A percentile compares a stretch with the other conserved stretches of the same genome.
Evolutionary conservation across 2,888 invertebrate species (phyloP).

Genomic region (Plebejus argus): DNA sequence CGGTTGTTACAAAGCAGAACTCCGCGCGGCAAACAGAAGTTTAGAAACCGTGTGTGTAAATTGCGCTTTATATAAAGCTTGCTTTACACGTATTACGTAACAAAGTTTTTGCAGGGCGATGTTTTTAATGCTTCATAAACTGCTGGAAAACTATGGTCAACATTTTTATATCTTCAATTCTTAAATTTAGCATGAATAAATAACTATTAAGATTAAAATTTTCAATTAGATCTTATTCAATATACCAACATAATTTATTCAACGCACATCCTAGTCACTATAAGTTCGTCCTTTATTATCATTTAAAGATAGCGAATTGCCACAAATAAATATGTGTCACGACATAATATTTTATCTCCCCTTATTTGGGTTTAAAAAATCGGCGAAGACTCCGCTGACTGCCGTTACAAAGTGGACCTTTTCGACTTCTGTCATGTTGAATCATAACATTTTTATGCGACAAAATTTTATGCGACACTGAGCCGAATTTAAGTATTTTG

Average conservation of each 20-base stretch:
- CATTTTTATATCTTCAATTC: neutral
- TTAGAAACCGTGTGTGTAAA: constrained; percentile 9
- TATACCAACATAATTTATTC: neutral
- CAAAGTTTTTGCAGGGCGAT: neutral
- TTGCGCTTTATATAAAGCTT: constrained; percentile 10
- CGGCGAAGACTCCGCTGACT: neutral
- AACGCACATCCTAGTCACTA: neutral
- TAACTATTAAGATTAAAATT: neutral
- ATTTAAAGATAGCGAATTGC: neutral
- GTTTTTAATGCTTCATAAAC: neutral
- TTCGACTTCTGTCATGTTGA: neutral
- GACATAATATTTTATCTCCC: neutral
- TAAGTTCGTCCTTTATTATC: neutral
- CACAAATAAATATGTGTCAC: constrained; percentile 5
- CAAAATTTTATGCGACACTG: constrained; percentile 1
- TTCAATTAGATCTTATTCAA: neutral
- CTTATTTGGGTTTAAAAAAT: neutral
- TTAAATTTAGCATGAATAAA: neutral
- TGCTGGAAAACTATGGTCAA: neutral
- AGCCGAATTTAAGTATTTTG: neutral
- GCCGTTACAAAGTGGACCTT: neutral
- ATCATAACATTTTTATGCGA: neutral
- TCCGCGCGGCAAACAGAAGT: neutral
- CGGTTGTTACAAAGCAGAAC: neutral
- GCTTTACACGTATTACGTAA: neutral